These are phyloP conservation scores for Dynastes maya DNA, from an alignment of 2,888 invertebrate species.

Conservation along the genomic window DNA sequence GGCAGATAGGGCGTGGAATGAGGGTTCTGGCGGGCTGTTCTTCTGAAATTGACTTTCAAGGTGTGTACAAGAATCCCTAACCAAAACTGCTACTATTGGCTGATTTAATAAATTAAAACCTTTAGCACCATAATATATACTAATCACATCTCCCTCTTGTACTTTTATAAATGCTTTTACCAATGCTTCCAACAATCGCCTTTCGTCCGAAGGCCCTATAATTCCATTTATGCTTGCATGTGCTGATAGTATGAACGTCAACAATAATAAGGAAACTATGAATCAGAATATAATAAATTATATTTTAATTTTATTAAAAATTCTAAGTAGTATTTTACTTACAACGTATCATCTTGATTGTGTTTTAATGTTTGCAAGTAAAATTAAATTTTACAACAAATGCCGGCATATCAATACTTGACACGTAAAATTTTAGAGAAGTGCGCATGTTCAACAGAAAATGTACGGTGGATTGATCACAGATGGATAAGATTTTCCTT, in stretches of 20 bases:
- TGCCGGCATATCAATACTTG: constrained; percentile 54
- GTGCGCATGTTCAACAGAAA: constrained; percentile 38
- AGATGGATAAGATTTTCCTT: neutral
- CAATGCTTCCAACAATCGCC: constrained; percentile 63
- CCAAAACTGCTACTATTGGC: constrained; percentile 72
- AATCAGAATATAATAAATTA: constrained; percentile 22
- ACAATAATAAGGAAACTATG: constrained; percentile 41
- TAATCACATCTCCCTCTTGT: constrained; percentile 74
- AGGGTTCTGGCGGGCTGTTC: constrained; percentile 60
- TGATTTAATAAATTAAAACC: constrained; percentile 81
- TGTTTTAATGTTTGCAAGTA: constrained; percentile 43
- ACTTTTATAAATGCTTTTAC: constrained; percentile 60
- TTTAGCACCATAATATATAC: constrained; percentile 82
- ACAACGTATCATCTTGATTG: constrained; percentile 47
- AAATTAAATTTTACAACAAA: constrained; percentile 44
- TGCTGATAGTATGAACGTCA: constrained; percentile 52
- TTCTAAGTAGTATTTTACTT: constrained; percentile 8
- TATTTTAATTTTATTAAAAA: neutral
- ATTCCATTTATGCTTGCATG: constrained; percentile 67
- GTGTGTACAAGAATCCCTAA: constrained; percentile 71
- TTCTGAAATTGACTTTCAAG: constrained; percentile 63
- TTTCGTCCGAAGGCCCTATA: constrained; percentile 63
- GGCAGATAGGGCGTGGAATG: constrained; percentile 63
- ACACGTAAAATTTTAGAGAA: constrained; percentile 54
- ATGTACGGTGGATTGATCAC: neutral